Evolutionary conservation across 2,113 vertebrate species (phyloP).

Genomic region (Sander lucioperca): DNA sequence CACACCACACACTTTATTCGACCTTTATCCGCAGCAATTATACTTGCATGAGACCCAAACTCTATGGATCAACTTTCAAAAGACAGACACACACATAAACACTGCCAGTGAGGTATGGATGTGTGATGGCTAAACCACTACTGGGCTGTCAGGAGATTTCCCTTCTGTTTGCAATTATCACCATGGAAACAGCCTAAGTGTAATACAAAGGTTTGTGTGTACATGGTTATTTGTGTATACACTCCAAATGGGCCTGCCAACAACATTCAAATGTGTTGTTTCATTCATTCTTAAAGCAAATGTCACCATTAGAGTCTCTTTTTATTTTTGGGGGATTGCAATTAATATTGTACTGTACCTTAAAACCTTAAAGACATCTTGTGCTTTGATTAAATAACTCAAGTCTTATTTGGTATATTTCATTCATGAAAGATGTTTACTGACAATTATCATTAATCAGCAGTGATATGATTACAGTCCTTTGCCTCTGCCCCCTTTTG

Average conservation of each 20-base stretch:
- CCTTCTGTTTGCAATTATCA: constrained; percentile 5
- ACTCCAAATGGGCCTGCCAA: neutral
- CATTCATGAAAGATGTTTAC: neutral
- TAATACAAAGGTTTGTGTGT: neutral
- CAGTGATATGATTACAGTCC: neutral
- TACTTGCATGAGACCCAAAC: neutral
- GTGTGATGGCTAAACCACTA: constrained; percentile 5
- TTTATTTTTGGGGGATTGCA: neutral
- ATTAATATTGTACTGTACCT: neutral
- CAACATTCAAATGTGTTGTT: neutral
- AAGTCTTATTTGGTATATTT: neutral
- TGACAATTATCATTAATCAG: neutral
- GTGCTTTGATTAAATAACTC: neutral
- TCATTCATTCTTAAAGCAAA: neutral
- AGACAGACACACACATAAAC: neutral
- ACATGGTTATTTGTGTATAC: neutral
- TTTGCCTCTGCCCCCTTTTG: neutral
- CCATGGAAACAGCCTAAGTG: neutral
- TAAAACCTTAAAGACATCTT: neutral
- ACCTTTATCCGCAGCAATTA: constrained; percentile 38
- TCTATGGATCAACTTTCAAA: constrained; percentile 14
- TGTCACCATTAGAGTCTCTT: neutral
- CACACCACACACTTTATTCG: constrained; percentile 31
- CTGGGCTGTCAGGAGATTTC: constrained; percentile 4
- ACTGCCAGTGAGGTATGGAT: neutral